phyloP scores from a whole-genome alignment of 2,113 vertebrate species.

The Gambusia holbrooki region DNA sequence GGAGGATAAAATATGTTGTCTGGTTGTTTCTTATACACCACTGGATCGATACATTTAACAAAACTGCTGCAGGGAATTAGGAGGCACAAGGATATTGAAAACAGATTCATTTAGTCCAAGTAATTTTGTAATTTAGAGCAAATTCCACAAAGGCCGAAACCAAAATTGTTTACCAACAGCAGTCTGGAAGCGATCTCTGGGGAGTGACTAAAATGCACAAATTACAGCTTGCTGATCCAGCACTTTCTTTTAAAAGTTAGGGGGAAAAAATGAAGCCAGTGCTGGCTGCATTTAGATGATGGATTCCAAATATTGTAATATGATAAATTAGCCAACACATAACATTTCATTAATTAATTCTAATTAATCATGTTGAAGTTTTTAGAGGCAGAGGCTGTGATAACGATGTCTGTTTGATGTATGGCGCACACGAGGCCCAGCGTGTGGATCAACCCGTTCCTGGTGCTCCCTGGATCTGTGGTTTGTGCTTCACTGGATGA shows the following conservation, averaged over 20 bases:
- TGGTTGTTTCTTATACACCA: background rate
- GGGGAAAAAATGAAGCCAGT: conserved; percentile 31
- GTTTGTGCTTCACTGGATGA: conserved; percentile 47
- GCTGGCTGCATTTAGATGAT: conserved; percentile 72
- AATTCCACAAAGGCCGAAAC: conserved; percentile 46
- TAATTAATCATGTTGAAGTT: conserved; percentile 79
- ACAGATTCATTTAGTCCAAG: conserved; percentile 26
- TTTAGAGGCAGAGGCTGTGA: conserved; percentile 73
- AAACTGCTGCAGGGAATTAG: conserved; percentile 57
- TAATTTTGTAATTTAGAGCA: conserved; percentile 16
- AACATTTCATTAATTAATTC: conserved; percentile 79
- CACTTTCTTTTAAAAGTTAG: conserved; percentile 40
- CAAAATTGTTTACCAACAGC: conserved; percentile 64
- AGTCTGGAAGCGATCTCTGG: conserved; percentile 50
- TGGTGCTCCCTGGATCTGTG: conserved; percentile 40
- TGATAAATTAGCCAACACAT: conserved; percentile 77
- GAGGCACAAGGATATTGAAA: conserved; percentile 22
- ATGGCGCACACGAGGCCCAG: conserved; percentile 69
- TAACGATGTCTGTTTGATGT: conserved; percentile 78
- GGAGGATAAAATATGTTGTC: too few species aligned
- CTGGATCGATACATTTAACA: conserved; percentile 49
- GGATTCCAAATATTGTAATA: conserved; percentile 76
- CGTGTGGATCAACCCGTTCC: conserved; percentile 65
- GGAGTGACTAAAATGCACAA: conserved; percentile 51
- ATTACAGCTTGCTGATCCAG: conserved; percentile 68